phyloP scores from a whole-genome alignment of 2,113 vertebrate species.

The Amblyornis subalaris region DNA sequence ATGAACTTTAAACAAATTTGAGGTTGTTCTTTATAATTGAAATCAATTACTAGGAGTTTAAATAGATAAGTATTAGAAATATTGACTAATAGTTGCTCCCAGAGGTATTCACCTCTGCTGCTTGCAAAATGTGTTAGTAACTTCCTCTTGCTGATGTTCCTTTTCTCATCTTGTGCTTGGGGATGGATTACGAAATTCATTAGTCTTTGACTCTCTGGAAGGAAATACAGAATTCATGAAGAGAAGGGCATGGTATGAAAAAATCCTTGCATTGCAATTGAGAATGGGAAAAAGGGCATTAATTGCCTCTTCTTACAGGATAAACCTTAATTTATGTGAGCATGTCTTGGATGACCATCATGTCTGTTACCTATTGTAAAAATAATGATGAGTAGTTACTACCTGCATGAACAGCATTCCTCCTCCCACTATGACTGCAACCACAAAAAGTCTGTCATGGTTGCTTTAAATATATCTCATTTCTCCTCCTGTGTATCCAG shows the following conservation, averaged over 20 bases:
- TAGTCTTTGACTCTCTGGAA: neutral
- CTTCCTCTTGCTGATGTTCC: neutral
- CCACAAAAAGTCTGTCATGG: neutral
- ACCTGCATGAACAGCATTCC: neutral
- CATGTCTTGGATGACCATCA: neutral
- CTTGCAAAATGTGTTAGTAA: neutral
- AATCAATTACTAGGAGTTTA: neutral
- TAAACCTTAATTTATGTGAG: neutral
- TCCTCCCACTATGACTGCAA: neutral
- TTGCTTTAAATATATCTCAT: neutral
- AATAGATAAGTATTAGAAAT: neutral
- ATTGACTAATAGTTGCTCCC: neutral
- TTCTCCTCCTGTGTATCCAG: neutral
- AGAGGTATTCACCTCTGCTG: neutral
- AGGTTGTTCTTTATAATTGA: neutral
- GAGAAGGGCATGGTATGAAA: neutral
- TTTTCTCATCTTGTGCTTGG: neutral
- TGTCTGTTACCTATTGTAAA: neutral
- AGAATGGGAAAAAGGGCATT: neutral
- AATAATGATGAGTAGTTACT: neutral
- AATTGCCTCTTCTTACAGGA: neutral
- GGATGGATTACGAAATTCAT: accelerated
- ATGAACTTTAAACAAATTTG: neutral
- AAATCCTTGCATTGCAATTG: neutral
- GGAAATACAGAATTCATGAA: neutral